Percentiles rank a stretch among this genome's conserved stretches.
phyloP scores from a whole-genome alignment of 2,888 invertebrate genomes.

The Drosophila mulleri region DNA sequence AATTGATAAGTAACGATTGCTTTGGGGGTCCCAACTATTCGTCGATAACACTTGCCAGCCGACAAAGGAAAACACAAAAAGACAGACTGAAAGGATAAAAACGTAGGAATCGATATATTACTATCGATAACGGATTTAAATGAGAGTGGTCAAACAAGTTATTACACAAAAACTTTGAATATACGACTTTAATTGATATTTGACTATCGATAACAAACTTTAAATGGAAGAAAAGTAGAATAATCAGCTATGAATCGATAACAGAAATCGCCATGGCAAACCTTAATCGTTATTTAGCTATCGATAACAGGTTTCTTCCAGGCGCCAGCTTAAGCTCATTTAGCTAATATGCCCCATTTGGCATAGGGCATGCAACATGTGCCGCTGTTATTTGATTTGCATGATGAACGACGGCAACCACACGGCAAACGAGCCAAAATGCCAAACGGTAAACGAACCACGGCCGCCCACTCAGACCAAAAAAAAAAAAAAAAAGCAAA shows the following conservation, averaged over 20 bases:
- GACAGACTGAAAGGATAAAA: not conserved
- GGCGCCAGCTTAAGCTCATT: not conserved
- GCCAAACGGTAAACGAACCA: slow-evolving; percentile 43
- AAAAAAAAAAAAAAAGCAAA: not conserved
- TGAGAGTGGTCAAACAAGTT: no score
- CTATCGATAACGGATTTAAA: not conserved
- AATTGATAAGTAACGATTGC: not conserved
- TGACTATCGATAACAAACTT: not conserved
- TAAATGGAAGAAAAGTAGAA: no score
- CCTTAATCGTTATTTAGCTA: no score
- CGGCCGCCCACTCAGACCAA: slow-evolving; percentile 27
- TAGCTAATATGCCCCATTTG: slow-evolving; percentile 1
- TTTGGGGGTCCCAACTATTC: not conserved
- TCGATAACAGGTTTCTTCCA: no score
- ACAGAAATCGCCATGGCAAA: no score
- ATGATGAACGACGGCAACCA: slow-evolving; percentile 41
- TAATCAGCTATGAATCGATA: no score
- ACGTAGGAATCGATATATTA: not conserved
- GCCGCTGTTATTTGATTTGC: slow-evolving; percentile 39
- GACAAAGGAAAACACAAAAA: no score
- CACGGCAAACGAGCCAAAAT: slow-evolving; percentile 29
- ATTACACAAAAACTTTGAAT: no score
- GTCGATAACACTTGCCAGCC: not conserved
- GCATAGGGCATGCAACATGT: slow-evolving; percentile 33
- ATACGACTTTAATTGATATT: not conserved